A percentile compares a stretch with the other conserved stretches of the same genome.
These are phyloP conservation scores for Acrocephalus arundinaceus DNA, from an alignment of 2,113 vertebrate genomes.

Conservation along the genomic window DNA sequence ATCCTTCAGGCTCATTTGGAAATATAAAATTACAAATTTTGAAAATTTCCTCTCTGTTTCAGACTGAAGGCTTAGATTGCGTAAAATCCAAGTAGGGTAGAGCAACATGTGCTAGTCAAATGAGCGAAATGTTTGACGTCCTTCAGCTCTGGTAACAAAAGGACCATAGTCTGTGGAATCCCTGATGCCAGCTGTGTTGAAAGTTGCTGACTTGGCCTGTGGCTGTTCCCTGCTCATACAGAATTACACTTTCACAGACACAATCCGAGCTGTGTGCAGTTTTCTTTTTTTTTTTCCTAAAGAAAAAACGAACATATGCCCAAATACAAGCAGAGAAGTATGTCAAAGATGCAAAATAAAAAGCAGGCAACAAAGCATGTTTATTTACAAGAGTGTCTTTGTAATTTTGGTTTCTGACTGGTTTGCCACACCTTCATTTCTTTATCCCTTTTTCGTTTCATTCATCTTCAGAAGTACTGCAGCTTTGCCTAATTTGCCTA, in stretches of 20 bases:
- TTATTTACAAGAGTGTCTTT: neutral
- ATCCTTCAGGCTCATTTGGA: neutral
- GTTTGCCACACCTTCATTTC: neutral
- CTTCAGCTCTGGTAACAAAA: constrained; percentile 31
- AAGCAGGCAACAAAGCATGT: neutral
- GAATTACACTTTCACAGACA: neutral
- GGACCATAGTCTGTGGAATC: neutral
- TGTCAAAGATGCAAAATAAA: neutral
- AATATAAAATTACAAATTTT: neutral
- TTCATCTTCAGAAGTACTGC: neutral
- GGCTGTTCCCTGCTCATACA: neutral
- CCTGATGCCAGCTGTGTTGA: neutral
- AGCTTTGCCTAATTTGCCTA: neutral
- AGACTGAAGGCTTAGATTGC: neutral
- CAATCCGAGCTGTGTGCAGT: neutral
- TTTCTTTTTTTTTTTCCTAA: neutral
- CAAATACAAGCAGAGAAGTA: neutral
- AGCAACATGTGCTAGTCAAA: constrained; percentile 15
- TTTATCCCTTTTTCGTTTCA: neutral
- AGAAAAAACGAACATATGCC: neutral
- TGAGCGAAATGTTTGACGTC: constrained; percentile 13
- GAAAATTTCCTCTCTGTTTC: neutral
- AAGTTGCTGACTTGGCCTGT: constrained; percentile 35
- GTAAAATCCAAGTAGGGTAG: neutral
- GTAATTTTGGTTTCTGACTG: neutral